Conservation (phyloP, 2,113 vertebrate genomes). For the Otis tarda region DNA sequence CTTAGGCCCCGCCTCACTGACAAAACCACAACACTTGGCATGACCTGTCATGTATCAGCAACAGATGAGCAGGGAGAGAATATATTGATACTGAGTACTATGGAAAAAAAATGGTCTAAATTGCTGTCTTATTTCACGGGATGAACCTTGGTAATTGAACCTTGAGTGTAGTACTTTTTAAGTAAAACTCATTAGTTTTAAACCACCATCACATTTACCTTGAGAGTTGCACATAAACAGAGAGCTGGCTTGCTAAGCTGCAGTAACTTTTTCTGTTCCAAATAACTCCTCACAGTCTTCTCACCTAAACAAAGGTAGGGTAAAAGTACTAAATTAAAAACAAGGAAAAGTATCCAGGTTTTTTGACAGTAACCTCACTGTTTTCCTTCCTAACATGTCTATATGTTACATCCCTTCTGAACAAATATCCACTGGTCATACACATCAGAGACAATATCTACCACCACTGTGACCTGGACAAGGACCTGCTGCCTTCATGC, state of each 20-base stretch:
- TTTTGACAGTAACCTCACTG: neutral
- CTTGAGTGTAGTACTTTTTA: neutral
- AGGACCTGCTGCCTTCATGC: fast-evolving
- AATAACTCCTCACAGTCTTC: neutral
- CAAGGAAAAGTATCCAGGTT: neutral
- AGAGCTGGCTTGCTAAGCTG: neutral
- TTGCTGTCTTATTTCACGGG: neutral
- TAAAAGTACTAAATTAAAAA: neutral
- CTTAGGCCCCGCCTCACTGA: too few species aligned
- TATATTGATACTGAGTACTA: neutral
- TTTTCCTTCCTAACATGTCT: neutral
- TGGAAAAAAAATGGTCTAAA: neutral
- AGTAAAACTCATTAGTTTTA: neutral
- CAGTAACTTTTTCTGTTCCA: neutral
- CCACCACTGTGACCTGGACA: neutral
- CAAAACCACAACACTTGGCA: neutral
- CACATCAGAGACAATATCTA: neutral
- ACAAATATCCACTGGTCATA: neutral
- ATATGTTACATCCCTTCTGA: neutral
- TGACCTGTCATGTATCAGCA: neutral
- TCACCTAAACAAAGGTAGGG: neutral
- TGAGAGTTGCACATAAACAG: neutral
- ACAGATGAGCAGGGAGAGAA: neutral
- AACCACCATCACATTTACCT: neutral
- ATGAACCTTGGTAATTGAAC: neutral